A percentile compares a stretch with the other conserved stretches of the same genome.
Conservation (phyloP, 2,888 invertebrate genomes). For the Hedya salicella region DNA sequence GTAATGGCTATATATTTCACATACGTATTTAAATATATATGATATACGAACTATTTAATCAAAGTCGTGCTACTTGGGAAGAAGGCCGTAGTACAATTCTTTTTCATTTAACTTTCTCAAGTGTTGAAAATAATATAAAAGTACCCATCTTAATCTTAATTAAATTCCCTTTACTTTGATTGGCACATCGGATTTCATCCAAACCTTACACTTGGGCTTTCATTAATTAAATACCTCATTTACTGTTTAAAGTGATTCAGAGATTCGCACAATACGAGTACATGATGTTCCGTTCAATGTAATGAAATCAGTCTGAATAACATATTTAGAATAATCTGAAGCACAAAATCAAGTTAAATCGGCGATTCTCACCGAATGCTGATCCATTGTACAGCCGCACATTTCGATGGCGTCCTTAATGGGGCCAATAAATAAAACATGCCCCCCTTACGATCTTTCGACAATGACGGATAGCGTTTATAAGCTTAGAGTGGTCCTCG, state of each 20-base stretch:
- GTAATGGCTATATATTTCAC: too few relatives aligned
- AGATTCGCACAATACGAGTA: neutral
- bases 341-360: conserved; percentile 35
- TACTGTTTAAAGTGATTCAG: neutral
- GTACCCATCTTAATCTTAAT: neutral
- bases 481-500: conserved; percentile 32
- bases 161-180: neutral
- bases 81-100: too few relatives aligned
- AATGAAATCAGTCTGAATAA: neutral
- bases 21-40: too few relatives aligned
- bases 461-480: conserved; percentile 40
- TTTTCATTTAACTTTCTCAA: too few relatives aligned
- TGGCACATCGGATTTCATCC: neutral
- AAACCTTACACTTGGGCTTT: neutral
- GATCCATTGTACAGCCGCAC: conserved; percentile 30
- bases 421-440: conserved; percentile 42
- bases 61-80: too few relatives aligned
- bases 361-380: conserved; percentile 33
- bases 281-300: neutral
- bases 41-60: too few relatives aligned
- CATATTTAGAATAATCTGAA: conserved; percentile 7
- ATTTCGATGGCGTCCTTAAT: conserved; percentile 39
- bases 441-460: conserved; percentile 40
- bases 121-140: neutral
- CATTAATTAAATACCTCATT: neutral